phyloP scores from a whole-genome alignment of 2,797 vertebrate genomes.

The Schizopygopsis pylzovi region DNA sequence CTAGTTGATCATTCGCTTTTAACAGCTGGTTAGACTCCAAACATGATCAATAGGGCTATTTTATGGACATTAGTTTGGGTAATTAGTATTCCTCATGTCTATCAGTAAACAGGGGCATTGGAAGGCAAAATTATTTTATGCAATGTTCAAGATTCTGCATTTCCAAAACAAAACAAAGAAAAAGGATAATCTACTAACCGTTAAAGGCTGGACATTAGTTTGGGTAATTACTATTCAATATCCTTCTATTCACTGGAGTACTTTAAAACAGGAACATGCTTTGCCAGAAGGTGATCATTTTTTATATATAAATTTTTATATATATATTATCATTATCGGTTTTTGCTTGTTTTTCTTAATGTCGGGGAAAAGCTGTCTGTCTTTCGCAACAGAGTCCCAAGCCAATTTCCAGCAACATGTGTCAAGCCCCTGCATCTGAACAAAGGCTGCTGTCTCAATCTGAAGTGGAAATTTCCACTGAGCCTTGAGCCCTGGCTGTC shows the following conservation, averaged over 20 bases:
- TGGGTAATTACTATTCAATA: not conserved
- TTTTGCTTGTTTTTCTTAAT: slow-evolving; percentile 4
- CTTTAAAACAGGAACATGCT: not conserved
- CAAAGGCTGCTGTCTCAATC: slow-evolving; percentile 67
- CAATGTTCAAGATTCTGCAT: not conserved
- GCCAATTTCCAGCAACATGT: slow-evolving; percentile 58
- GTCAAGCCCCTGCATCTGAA: slow-evolving; percentile 59
- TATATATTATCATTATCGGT: not conserved
- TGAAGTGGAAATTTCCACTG: slow-evolving; percentile 85
- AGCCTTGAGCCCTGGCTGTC: slow-evolving; percentile 60
- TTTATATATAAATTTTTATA: too few species aligned
- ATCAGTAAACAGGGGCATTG: not conserved
- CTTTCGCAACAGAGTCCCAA: slow-evolving; percentile 52
- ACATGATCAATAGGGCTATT: not conserved
- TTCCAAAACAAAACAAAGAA: not conserved
- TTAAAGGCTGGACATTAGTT: not conserved
- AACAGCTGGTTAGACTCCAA: not conserved
- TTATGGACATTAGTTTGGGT: not conserved
- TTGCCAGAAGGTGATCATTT: not conserved
- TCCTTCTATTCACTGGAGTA: not conserved
- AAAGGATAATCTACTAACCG: not conserved
- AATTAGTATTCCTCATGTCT: slow-evolving; percentile 18
- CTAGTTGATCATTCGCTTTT: not conserved
- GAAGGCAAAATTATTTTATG: not conserved
- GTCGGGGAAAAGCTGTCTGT: slow-evolving; percentile 46